Percentiles rank a stretch among this genome's conserved stretches.
Evolutionary conservation across 2,113 vertebrate genomes (phyloP).

Genomic region (Lagopus muta): DNA sequence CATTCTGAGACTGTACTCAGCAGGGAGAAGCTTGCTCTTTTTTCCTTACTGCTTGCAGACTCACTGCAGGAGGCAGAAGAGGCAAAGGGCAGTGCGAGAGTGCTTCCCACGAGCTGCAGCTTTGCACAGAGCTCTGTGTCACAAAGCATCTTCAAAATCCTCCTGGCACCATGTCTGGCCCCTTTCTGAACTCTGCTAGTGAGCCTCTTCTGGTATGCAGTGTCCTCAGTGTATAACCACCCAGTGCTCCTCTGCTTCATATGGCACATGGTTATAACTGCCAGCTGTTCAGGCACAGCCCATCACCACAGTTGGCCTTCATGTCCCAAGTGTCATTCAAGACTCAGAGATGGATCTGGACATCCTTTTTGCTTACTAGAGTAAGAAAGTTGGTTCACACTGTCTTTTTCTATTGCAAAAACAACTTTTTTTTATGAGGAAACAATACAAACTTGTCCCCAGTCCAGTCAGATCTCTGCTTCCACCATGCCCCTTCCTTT

Average conservation of each 20-base stretch:
- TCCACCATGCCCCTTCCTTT: accelerated
- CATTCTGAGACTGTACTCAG: neutral
- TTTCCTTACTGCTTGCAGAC: accelerated
- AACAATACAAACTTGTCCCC: neutral
- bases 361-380: neutral
- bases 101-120: neutral
- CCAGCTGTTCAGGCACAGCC: neutral
- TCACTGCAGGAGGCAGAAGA: neutral
- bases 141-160: neutral
- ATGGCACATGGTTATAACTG: accelerated
- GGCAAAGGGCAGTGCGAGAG: neutral
- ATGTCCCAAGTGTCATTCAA: neutral
- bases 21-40: accelerated
- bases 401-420: neutral
- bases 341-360: neutral
- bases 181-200: neutral
- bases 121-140: neutral
- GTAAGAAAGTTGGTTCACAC: too few species aligned
- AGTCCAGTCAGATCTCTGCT: neutral
- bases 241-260: neutral
- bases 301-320: accelerated
- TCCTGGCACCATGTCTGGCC: neutral
- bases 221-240: accelerated
- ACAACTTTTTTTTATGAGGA: neutral
- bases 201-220: neutral